Evolutionary conservation across 2,888 invertebrate species (phyloP).

Genomic region (Petrophora chlorosata): DNA sequence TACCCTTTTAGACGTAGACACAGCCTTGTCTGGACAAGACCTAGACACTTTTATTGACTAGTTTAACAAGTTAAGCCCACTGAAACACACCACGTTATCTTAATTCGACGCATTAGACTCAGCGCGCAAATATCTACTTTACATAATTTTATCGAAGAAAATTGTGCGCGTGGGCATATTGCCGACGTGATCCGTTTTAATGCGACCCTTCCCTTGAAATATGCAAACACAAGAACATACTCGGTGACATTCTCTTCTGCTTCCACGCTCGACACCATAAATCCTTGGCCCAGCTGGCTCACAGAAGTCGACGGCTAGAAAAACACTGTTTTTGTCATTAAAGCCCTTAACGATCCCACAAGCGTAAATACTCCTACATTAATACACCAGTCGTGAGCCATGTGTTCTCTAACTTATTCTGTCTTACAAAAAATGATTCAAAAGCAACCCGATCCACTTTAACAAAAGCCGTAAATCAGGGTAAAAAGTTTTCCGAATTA

Average conservation of each 20-base stretch:
- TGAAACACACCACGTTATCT: slow-evolving; percentile 63
- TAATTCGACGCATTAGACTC: slow-evolving; percentile 75
- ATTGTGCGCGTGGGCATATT: slow-evolving; percentile 70
- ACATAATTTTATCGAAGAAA: slow-evolving; percentile 78
- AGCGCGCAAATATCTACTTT: slow-evolving; percentile 71
- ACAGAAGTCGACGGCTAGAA: slow-evolving; percentile 19
- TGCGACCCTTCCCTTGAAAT: slow-evolving; percentile 68
- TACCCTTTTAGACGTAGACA: neutral
- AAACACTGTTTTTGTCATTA: slow-evolving; percentile 54
- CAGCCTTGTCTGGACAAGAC: slow-evolving; percentile 57
- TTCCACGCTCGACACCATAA: slow-evolving; percentile 6
- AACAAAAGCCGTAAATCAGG: slow-evolving; percentile 77
- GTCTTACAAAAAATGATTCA: slow-evolving; percentile 42
- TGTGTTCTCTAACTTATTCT: slow-evolving; percentile 44
- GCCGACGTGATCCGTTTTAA: slow-evolving; percentile 66
- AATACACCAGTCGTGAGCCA: slow-evolving; percentile 43
- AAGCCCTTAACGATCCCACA: slow-evolving; percentile 59
- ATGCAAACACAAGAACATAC: slow-evolving; percentile 56
- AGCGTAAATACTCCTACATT: slow-evolving; percentile 59
- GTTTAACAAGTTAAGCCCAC: slow-evolving; percentile 61
- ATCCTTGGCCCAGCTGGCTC: slow-evolving; percentile 19
- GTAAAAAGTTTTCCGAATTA: slow-evolving; percentile 79
- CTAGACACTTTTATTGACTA: slow-evolving; percentile 66
- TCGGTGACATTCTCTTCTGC: slow-evolving; percentile 28
- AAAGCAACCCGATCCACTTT: slow-evolving; percentile 59